Base-by-base conservation (phyloP, 2,113 vertebrate genomes). In the Barbus barbus region DNA sequence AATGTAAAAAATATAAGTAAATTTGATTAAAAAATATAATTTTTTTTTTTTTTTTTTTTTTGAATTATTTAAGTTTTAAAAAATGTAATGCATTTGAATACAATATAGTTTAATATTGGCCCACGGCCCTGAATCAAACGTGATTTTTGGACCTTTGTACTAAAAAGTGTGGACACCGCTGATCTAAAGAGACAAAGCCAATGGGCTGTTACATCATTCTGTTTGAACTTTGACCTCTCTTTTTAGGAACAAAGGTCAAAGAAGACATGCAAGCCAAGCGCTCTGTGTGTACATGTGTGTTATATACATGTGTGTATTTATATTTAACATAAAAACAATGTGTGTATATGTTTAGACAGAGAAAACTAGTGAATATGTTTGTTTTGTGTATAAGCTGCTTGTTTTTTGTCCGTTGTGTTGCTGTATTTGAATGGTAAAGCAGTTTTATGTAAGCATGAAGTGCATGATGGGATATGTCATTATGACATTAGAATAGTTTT, bases 401-500 rank as follows among this genome's bases (percentile, higher is more conserved):
- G 60, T 26, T 63, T 63, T 63, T 12, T 13, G 60, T 61, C 11
- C 38, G 8, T 9, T n/a, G 4, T 48, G 72, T 38, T 16, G 74
- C 11, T n/a, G 6, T n/a, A 58, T 56, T 56, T 77, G 16, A 78
- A 38, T 9, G 2, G 18, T 2, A 58, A 56, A 79, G 36, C 44
- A 60, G 18, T 16, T n/a, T n/a, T n/a, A n/a, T n/a, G n/a, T n/a
- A n/a, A n/a, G n/a, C n/a, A n/a, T n/a, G n/a, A n/a, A n/a, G n/a
- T 53, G 69, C 82, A 60, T 38, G 26, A 51, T 75, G 4, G 44
- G 46, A 75, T 8, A 75, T 63, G 80, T 31, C 69, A 81, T 82
- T 38, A 81, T 72, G 78, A 78, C 81, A 81, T 77, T 31, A 83
- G 36, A 63, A 74, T 61, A 74, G 76, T 75, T 83, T 83, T 83